These are phyloP conservation scores for Python bivittatus DNA, from an alignment of 2,113 vertebrate species.

Conservation along the genomic window DNA sequence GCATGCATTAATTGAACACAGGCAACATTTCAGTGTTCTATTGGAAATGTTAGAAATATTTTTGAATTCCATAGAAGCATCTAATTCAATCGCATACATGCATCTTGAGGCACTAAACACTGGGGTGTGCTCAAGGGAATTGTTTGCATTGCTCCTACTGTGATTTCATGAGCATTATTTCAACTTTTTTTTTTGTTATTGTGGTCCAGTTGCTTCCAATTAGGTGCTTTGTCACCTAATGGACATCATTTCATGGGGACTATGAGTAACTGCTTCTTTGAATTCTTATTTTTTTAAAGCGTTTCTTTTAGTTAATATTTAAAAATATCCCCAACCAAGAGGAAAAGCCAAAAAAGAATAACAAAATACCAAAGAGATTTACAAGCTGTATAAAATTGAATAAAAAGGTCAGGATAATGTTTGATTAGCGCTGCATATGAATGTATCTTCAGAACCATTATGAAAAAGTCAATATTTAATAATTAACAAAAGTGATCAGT, in stretches of 20 bases:
- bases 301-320: neutral
- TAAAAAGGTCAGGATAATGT: neutral
- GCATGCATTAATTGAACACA: too few species aligned
- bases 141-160: neutral
- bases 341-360: neutral
- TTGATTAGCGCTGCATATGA: neutral
- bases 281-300: neutral
- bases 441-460: neutral
- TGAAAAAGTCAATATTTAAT: neutral
- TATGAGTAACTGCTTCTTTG: neutral
- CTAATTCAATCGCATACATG: neutral
- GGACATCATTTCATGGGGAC: neutral
- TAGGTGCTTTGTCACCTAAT: neutral
- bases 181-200: neutral
- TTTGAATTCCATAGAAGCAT: neutral
- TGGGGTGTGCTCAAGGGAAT: neutral
- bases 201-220: neutral
- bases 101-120: neutral
- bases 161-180: neutral
- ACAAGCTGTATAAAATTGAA: neutral
- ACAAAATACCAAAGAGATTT: neutral
- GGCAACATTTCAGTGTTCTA: too few species aligned
- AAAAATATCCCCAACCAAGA: neutral
- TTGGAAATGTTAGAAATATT: too few species aligned
- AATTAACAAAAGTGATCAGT: neutral